Evolutionary conservation across 2,888 invertebrate genomes (phyloP), one percentile per base, ranked within the genome.

Genomic region (Prostheceraeus crozeri): DNA sequence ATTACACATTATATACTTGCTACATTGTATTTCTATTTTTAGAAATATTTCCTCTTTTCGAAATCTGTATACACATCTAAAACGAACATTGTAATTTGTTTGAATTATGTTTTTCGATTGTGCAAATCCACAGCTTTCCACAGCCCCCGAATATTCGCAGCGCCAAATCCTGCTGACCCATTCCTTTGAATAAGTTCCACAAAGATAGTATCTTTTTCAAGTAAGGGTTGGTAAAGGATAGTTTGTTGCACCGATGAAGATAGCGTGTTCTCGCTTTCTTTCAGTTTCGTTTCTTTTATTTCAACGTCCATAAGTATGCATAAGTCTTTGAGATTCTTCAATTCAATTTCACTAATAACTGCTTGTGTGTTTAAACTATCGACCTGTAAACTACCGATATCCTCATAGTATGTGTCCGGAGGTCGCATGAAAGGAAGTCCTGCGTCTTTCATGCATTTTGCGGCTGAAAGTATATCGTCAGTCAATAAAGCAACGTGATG

Each of bases 91-190:
- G n/a, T n/a, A n/a, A n/a, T n/a, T n/a, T n/a, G n/a, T n/a, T n/a
- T n/a, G n/a, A n/a, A n/a, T n/a, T n/a, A n/a, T n/a, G n/a, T n/a
- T n/a, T n/a, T n/a, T n/a, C n/a, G n/a, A n/a, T n/a, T n/a, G n/a
- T 68, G 70, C 8, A 70, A 68, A 54, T 72, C 69, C 10, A 78
- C 76, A 19, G 78, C 76, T 46, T 74, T 66, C 61, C 77, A 78
- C 10, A 79, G 66, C 1, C 79, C 79, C 19, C 73, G 72, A 16
- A 79, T 76, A 62, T 79, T 79, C 10, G 78, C 78, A 1, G 76
- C 72, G 1, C 79, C 79, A 65, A 79, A 78, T 1, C 79, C 79
- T 31, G 67, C 66, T 1, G 79, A 78, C 30, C 78, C 78, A 53
- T 68, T 67, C 35, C 79, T 67, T 62, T 79, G 76, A 30, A 79